Percentiles rank a stretch among this genome's conserved stretches.
Conservation (phyloP, 1,140 invertebrate genomes). For the Drosophila baimaii region DNA sequence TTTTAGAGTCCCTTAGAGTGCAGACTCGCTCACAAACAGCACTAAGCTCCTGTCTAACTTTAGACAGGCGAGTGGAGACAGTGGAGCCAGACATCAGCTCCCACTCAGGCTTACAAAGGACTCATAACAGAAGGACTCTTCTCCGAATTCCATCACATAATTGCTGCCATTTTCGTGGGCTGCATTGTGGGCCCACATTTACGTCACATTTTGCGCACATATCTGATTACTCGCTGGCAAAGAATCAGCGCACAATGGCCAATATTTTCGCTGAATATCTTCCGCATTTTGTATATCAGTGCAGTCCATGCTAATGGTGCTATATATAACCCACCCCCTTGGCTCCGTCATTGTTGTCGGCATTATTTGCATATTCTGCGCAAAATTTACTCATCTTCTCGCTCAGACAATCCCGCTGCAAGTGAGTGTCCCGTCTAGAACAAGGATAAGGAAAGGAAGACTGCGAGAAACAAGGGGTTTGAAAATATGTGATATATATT, state of each 20-base stretch:
- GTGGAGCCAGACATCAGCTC: neutral
- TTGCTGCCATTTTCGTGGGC: conserved; percentile 61
- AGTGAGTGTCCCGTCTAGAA: conserved; percentile 43
- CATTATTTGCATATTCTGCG: conserved; percentile 80
- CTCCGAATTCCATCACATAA: conserved; percentile 69
- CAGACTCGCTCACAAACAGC: neutral
- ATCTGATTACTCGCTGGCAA: conserved; percentile 57
- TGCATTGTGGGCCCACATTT: conserved; percentile 61
- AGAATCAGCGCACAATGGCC: conserved; percentile 55
- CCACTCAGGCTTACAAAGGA: conserved; percentile 7
- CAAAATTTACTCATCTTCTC: conserved; percentile 67
- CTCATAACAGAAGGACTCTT: conserved; percentile 6
- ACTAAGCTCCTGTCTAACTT: conserved; percentile 5
- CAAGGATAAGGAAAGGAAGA: conserved; percentile 20
- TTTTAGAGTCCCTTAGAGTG: conserved; percentile 21
- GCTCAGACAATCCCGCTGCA: conserved; percentile 62
- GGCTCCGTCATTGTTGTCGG: conserved; percentile 74
- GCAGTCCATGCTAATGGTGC: conserved; percentile 70
- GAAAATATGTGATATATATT: no score
- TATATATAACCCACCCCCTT: conserved; percentile 24
- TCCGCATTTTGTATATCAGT: conserved; percentile 57
- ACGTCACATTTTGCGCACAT: conserved; percentile 51
- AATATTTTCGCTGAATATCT: conserved; percentile 54
- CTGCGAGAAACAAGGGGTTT: neutral
- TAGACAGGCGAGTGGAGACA: neutral